These are phyloP conservation scores for Sorex araneus DNA, from an alignment of 2,113 vertebrate genomes.

Conservation along the genomic window DNA sequence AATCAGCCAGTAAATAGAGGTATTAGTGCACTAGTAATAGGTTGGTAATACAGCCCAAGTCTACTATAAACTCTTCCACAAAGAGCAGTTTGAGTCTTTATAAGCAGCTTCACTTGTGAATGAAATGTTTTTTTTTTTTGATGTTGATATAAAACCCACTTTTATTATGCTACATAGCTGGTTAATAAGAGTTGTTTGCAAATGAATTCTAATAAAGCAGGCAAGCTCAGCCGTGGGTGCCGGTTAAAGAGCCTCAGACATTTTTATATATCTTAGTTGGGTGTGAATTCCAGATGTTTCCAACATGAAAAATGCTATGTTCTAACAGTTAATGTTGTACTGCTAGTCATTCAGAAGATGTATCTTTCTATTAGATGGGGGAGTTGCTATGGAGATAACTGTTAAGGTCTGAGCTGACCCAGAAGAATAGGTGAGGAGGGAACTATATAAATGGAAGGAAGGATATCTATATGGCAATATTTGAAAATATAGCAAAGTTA, in stretches of 20 bases:
- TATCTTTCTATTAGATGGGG: conserved; percentile 88
- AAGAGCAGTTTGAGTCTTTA: conserved; percentile 75
- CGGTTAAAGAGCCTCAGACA: conserved; percentile 85
- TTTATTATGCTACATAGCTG: conserved; percentile 79
- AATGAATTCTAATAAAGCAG: conserved; percentile 85
- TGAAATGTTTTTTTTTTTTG: conserved; percentile 69
- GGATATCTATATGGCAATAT: conserved; percentile 83
- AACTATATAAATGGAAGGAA: conserved; percentile 80
- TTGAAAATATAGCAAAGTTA: conserved; percentile 80
- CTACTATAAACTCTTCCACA: conserved; percentile 79
- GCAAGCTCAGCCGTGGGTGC: conserved; percentile 86
- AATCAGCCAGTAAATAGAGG: conserved; percentile 95
- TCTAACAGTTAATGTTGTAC: conserved; percentile 88
- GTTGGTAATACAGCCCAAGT: conserved; percentile 82
- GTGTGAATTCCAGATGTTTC: conserved; percentile 90
- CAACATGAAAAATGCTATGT: conserved; percentile 89
- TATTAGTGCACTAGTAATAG: conserved; percentile 90
- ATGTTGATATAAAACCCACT: conserved; percentile 82
- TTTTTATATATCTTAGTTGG: conserved; percentile 87
- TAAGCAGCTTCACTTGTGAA: conserved; percentile 81
- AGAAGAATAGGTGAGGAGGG: conserved; percentile 74
- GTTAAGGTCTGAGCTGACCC: conserved; percentile 86
- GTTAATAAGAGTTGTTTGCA: conserved; percentile 84
- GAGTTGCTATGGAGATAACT: conserved; percentile 90
- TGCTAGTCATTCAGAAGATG: conserved; percentile 88